Evolutionary conservation across 1,140 invertebrate genomes (phyloP).

Genomic region (Pinna nobilis): DNA sequence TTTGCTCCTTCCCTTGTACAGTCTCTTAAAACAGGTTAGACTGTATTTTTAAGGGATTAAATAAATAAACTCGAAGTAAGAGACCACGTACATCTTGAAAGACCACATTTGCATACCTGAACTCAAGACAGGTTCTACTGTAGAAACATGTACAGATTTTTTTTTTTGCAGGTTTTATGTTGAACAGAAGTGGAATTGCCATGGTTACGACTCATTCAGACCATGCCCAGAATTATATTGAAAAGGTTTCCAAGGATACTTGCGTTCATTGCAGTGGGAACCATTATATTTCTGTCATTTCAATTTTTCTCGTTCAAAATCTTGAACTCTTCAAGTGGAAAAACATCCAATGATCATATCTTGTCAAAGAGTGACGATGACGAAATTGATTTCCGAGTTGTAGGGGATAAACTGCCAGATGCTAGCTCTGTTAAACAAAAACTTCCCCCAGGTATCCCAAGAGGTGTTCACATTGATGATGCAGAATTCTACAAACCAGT

Average conservation of each 20-base stretch:
- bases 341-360: not conserved
- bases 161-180: no score
- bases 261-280: slow-evolving; percentile 17
- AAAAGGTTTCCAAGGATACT: slow-evolving; percentile 15
- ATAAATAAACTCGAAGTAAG: no score
- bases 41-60: no score
- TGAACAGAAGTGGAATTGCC: no score
- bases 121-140: no score
- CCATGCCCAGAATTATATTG: slow-evolving; percentile 16
- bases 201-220: no score
- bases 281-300: slow-evolving; percentile 36
- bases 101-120: no score
- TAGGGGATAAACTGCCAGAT: not conserved
- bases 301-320: slow-evolving; percentile 35
- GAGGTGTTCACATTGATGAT: slow-evolving; percentile 25
- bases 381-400: slow-evolving; percentile 5
- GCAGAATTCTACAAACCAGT: slow-evolving; percentile 13
- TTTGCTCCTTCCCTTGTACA: no score
- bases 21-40: no score
- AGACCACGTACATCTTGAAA: no score
- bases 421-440: not conserved
- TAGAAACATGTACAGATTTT: no score
- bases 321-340: slow-evolving; percentile 1
- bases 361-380: not conserved
- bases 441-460: not conserved